These are phyloP conservation scores for Prietella phreatophila DNA, from an alignment of 2,113 vertebrate genomes.

Conservation along the genomic window DNA sequence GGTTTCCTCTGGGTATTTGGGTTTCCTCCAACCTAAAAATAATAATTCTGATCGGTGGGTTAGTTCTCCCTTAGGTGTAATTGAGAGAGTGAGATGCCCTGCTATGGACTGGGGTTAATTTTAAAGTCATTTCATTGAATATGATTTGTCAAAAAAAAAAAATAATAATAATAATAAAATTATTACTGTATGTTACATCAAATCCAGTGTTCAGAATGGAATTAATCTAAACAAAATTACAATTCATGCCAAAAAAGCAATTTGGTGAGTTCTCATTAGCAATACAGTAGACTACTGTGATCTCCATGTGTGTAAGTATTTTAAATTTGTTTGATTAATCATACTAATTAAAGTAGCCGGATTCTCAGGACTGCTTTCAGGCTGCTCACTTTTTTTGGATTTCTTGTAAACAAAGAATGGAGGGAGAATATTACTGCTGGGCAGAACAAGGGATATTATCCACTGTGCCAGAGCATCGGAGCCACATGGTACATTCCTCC, in stretches of 20 bases:
- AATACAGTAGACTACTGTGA: neutral
- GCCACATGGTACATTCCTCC: conserved; percentile 18
- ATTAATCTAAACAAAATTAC: neutral
- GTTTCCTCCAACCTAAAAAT: neutral
- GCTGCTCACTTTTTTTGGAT: conserved; percentile 3
- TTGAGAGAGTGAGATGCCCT: neutral
- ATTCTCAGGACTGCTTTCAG: conserved; percentile 17
- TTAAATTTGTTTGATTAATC: neutral
- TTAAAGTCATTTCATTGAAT: neutral
- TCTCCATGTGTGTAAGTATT: neutral
- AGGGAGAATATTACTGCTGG: conserved; percentile 26
- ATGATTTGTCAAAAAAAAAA: neutral
- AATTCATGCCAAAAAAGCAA: neutral
- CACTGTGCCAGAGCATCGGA: conserved; percentile 21
- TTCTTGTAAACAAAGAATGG: conserved; percentile 17
- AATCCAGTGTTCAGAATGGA: neutral
- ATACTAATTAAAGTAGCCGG: neutral
- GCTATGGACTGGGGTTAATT: neutral
- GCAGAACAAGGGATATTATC: conserved; percentile 38
- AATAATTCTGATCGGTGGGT: neutral
- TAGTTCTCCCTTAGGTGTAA: neutral
- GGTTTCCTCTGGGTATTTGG: neutral
- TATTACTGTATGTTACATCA: neutral
- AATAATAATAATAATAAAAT: neutral
- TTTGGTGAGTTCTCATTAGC: neutral